These are phyloP conservation scores for Anarsia innoxiella DNA, from an alignment of 2,888 invertebrate species.

Conservation along the genomic window DNA sequence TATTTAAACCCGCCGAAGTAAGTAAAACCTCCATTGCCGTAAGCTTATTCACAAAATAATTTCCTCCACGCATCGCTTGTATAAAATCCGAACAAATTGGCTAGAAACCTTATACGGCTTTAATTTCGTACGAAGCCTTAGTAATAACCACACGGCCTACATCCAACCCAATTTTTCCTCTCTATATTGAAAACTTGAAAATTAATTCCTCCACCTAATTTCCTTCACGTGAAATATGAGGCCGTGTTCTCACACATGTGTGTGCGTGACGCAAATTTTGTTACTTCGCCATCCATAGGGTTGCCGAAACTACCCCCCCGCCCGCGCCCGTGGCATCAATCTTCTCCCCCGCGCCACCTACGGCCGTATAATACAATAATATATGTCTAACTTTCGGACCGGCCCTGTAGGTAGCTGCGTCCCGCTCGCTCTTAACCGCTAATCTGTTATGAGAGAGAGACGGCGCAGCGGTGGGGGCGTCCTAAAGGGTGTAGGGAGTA, in stretches of 20 bases:
- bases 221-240: slow-evolving; percentile 66
- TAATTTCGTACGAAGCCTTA: slow-evolving; percentile 47
- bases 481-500: slow-evolving; percentile 73
- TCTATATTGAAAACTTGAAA: slow-evolving; percentile 67
- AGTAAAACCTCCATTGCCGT: no score
- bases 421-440: slow-evolving; percentile 30
- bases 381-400: slow-evolving; percentile 75
- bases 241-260: slow-evolving; percentile 51
- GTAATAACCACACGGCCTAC: slow-evolving; percentile 32
- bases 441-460: slow-evolving; percentile 34
- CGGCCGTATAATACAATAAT: slow-evolving; percentile 74
- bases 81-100: slow-evolving; percentile 22
- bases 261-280: slow-evolving; percentile 65
- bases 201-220: slow-evolving; percentile 71
- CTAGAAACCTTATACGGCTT: slow-evolving; percentile 44
- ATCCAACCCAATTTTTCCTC: slow-evolving; percentile 51
- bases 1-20: no score
- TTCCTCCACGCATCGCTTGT: not conserved
- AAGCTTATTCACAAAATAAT: slow-evolving; percentile 2
- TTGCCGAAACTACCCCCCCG: slow-evolving; percentile 67
- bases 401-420: slow-evolving; percentile 63
- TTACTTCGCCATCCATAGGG: slow-evolving; percentile 65
- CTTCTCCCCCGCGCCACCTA: slow-evolving; percentile 71
- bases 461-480: slow-evolving; percentile 53
- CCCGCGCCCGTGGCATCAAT: slow-evolving; percentile 62